phyloP scores from a whole-genome alignment of 2,113 vertebrate species.

The Ellobius talpinus region DNA sequence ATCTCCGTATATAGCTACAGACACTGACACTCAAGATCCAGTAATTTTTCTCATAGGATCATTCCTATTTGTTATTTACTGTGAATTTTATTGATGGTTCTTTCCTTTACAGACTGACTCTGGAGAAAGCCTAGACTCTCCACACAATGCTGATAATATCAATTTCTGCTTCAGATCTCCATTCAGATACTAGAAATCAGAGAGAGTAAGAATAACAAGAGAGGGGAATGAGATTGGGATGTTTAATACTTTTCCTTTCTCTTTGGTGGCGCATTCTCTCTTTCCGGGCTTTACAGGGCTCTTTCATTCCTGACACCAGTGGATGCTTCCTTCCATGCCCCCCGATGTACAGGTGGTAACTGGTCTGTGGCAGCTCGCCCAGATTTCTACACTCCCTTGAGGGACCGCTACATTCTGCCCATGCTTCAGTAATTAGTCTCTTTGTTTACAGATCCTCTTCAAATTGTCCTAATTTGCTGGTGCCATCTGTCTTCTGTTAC shows the following conservation, averaged over 20 bases:
- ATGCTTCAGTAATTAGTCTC: conserved; percentile 31
- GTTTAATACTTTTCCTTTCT: not conserved
- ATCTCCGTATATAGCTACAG: accelerated
- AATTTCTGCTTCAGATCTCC: not conserved
- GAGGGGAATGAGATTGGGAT: accelerated
- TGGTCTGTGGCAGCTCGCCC: not conserved
- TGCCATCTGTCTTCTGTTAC: conserved; percentile 66
- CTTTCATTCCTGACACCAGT: not conserved
- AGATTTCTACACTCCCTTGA: not conserved
- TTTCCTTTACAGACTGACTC: not conserved
- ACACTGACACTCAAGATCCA: not conserved
- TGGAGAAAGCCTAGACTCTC: not conserved
- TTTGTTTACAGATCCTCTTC: conserved; percentile 65
- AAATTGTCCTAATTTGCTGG: conserved; percentile 44
- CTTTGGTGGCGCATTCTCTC: not conserved
- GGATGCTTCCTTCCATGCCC: not conserved
- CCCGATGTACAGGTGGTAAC: not conserved
- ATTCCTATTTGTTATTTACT: not conserved
- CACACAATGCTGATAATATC: too few species aligned
- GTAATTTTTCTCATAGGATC: not conserved
- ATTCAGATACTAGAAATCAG: not conserved
- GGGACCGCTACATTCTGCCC: not conserved
- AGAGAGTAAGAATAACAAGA: not conserved
- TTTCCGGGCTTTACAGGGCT: not conserved
- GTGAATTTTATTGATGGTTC: not conserved